Evolutionary conservation across 2,797 vertebrate genomes (phyloP), one percentile per base, ranked within the genome.

Genomic region (Pyrocephalus nanus): DNA sequence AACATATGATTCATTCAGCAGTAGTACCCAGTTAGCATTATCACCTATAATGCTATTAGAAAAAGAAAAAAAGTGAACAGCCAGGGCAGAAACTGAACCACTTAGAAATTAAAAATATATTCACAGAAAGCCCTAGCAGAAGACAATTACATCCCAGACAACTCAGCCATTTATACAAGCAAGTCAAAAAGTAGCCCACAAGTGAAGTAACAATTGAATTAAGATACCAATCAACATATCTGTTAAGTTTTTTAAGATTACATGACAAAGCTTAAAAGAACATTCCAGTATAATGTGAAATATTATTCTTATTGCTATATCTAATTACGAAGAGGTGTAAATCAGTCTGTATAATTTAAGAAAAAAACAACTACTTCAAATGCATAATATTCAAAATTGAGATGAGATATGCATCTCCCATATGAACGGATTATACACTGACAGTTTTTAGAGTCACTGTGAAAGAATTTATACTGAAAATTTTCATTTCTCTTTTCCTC

Each of bases 161-260:
- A 84, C 23, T 81, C 69, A 53, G 51, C 9, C 62, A 81, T 91
- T 96, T 80, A 76, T 94, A 94, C 3, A 2, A 69, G 40, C 50
- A 81, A 86, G 91, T 91, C 55, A 94, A 85, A 91, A 89, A 83
- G 54, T 69, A 92, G 74, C 51, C 76, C 64, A 65, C 54, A 89
- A 93, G 67, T 91, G 53, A 93, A 93, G 86, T 78, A 94, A 95
- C 86, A 92, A 91, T 78, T 90, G 94, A 90, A 92, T 95, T 93
- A 91, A 90, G 92, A 89, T 86, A 93, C 72, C 66, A 93, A 73
- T 96, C 93, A 87, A 67, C 15, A 9, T 64, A 91, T 64, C 65
- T 86, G 91, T 93, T 93, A 95, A 67, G 54, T 43, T 95, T 89
- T 76, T 84, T 87, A 45, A 93, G 76, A 87, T 95, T 92, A 95